phyloP scores from a whole-genome alignment of 2,113 vertebrate species.

The Panthera uncia region DNA sequence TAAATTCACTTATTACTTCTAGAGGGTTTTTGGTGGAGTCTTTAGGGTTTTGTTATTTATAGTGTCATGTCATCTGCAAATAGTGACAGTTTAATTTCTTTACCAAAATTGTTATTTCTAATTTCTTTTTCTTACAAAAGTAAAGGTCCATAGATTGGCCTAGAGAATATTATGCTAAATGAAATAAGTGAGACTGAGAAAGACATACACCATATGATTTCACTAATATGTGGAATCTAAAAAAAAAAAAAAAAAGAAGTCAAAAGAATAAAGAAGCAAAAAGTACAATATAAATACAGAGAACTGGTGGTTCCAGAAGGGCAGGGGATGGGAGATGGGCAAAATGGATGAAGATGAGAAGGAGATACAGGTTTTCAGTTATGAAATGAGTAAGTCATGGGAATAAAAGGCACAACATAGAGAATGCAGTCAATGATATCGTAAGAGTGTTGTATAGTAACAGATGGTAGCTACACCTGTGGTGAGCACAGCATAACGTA shows the following conservation, averaged over 20 bases:
- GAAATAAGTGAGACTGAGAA: neutral
- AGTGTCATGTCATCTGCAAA: neutral
- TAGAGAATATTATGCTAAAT: neutral
- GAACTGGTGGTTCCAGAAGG: neutral
- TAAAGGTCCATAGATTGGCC: neutral
- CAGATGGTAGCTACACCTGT: neutral
- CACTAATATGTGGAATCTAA: neutral
- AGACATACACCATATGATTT: neutral
- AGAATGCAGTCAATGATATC: neutral
- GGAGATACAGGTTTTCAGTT: neutral
- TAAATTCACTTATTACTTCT: neutral
- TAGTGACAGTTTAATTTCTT: neutral
- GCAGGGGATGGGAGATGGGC: neutral
- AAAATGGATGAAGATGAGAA: neutral
- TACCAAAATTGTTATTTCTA: neutral
- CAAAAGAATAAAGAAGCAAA: neutral
- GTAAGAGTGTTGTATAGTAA: neutral
- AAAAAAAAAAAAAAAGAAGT: neutral
- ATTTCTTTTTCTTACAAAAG: neutral
- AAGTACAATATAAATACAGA: neutral
- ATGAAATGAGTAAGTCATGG: neutral
- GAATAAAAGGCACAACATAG: neutral
- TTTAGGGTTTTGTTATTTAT: neutral
- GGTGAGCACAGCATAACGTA: neutral
- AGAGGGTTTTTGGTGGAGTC: neutral